Conservation (phyloP, 2,113 vertebrate species). For the Eulacestoma nigropectus region DNA sequence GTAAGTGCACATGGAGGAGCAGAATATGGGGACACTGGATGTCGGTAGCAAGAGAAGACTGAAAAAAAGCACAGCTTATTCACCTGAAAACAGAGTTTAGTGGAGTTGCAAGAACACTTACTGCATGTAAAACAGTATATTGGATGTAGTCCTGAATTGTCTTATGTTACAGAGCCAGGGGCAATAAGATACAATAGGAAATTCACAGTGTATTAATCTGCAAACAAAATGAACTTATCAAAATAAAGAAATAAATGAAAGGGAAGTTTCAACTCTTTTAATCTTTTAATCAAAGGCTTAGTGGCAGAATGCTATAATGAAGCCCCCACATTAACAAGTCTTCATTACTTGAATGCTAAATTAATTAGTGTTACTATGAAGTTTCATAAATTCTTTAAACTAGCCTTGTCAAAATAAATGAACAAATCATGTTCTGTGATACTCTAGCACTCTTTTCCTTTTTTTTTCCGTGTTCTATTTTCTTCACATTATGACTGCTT, state of each 20-base stretch:
- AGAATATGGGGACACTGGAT: not conserved
- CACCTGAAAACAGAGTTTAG: not conserved
- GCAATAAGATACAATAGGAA: not conserved
- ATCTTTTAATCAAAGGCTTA: constrained; percentile 36
- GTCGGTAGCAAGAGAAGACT: not conserved
- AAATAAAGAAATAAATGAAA: constrained; percentile 32
- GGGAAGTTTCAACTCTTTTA: constrained; percentile 9
- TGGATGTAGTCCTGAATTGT: not conserved
- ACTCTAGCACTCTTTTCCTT: not conserved
- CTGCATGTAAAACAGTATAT: not conserved
- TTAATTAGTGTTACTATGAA: constrained; percentile 38
- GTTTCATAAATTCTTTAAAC: constrained; percentile 44
- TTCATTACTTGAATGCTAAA: constrained; percentile 17
- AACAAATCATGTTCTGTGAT: not conserved
- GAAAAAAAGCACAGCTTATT: not conserved
- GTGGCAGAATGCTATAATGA: not conserved
- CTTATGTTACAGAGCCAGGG: not conserved
- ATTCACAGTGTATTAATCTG: not conserved
- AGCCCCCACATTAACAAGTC: constrained; percentile 23
- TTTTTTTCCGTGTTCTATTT: not conserved
- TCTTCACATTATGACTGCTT: not conserved
- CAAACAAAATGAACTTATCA: constrained; percentile 3
- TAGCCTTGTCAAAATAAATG: constrained; percentile 45
- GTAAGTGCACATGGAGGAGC: not conserved
- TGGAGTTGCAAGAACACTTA: not conserved